phyloP scores from a whole-genome alignment of 2,888 invertebrate genomes.

The Hydroisotoma schaefferi region DNA sequence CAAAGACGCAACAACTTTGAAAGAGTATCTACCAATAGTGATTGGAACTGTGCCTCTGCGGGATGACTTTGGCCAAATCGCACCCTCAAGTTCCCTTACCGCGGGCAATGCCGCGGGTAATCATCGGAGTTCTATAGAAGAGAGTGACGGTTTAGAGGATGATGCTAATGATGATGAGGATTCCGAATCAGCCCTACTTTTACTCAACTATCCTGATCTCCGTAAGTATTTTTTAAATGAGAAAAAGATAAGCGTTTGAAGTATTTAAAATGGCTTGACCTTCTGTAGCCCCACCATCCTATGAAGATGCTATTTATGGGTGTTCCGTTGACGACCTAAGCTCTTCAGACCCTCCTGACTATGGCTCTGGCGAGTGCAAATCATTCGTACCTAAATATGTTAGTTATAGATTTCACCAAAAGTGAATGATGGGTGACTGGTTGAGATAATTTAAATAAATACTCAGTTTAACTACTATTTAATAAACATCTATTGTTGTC shows the following conservation, averaged over 20 bases:
- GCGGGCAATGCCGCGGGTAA: no score
- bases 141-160: constrained; percentile 6
- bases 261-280: neutral
- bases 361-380: constrained; percentile 6
- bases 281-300: constrained; percentile 28
- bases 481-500: no score
- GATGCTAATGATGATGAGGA: constrained; percentile 17
- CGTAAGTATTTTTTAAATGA: constrained; percentile 17
- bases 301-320: constrained; percentile 30
- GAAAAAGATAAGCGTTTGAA: neutral
- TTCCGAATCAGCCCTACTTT: constrained; percentile 7
- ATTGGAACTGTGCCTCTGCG: constrained; percentile 34
- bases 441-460: no score
- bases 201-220: constrained; percentile 33
- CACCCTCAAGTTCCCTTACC: neutral
- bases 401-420: neutral
- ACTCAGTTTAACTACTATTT: no score
- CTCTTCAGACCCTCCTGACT: constrained; percentile 6
- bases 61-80: constrained; percentile 27
- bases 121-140: constrained; percentile 8
- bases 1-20: constrained; percentile 27
- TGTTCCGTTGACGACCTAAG: neutral
- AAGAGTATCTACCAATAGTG: constrained; percentile 20
- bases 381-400: constrained; percentile 5
- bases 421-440: no score